Evolutionary conservation across 1,140 invertebrate genomes (phyloP).

Genomic region (Colletes latitarsis): DNA sequence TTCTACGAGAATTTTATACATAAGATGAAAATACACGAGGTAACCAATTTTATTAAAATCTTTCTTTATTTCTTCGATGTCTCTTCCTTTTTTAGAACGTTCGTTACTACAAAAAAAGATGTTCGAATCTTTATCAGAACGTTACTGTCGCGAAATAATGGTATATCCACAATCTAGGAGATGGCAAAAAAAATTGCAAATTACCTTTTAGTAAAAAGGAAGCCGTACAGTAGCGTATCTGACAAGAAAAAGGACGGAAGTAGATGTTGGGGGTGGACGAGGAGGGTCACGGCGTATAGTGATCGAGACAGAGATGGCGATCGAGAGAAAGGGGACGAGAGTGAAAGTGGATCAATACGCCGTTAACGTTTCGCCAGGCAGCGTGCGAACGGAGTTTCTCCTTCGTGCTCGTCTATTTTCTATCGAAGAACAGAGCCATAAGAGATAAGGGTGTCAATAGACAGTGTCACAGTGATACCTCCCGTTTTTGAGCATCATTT

Average conservation of each 20-base stretch:
- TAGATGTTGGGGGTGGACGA: background rate
- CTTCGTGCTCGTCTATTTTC: background rate
- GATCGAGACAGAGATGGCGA: slow-evolving; percentile 47
- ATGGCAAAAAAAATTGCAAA: no score
- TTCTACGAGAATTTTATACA: slow-evolving; percentile 18
- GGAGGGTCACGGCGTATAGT: slow-evolving; percentile 28
- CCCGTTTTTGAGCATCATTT: background rate
- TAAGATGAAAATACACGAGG: slow-evolving; percentile 18
- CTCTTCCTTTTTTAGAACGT: background rate
- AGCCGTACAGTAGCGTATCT: no score
- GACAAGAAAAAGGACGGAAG: no score
- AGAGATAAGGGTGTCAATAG: background rate
- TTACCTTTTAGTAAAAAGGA: no score
- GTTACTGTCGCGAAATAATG: no score
- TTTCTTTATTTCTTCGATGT: background rate
- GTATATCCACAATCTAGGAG: no score
- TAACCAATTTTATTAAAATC: background rate
- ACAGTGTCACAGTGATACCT: background rate
- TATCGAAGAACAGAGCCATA: background rate
- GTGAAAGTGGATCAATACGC: slow-evolving; percentile 80
- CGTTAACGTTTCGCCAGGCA: slow-evolving; percentile 52
- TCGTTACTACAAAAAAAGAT: no score
- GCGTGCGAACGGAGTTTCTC: slow-evolving; percentile 39
- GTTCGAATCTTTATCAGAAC: no score
- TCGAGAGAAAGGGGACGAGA: slow-evolving; percentile 61